Base-by-base conservation (phyloP, 1,140 invertebrate species). In the Nomia melanderi region DNA sequence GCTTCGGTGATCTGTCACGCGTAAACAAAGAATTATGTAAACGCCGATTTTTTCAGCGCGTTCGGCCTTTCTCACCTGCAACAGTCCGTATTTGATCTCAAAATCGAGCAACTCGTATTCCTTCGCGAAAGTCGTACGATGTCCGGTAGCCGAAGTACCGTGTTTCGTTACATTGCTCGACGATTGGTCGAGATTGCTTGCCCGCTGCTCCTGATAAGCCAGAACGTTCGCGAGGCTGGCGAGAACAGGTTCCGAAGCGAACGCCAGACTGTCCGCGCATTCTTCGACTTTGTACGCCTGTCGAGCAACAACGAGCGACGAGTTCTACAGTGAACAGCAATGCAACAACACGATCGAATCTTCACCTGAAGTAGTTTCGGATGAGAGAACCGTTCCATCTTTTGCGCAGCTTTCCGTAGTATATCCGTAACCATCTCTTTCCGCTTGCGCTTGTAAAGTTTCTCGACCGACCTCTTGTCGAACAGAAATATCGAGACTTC, bases 401-500 rank as follows among this genome's bases (percentile, higher is more conserved):
- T 95, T 25, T 94, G 93, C 1, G 98, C 95, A 59, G 97, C 96
- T 77, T 94, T 94, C 39, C 97, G 93, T n/a, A 99, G 92, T 54
- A 98, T 95, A 89, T 99, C 98, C 1, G 97, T 96, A 53, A 99
- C 96, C 7, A 95, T 96, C 88, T 99, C 98, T 88, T 98, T 97
- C 54, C 97, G 94, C 85, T 98, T 97, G 4, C 97, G 97, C 88
- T 98, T 99, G 93, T 98, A 97, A 56, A 99, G 93, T 90, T 99
- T 99, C 87, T 99, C 98, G 0, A 97, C 97, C 23, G 96, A 95
- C 77, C 96, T 95, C 89, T 99, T 99, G 89, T 99, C 98, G 90
- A 99, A 99, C 39, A 99, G 93, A 92, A 99, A 99, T 75, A 99
- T 96, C 0, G 98, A 98, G 62, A 96, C 97, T 92, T 98, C 98